Percentiles rank a stretch among this genome's conserved stretches.
Evolutionary conservation across 92 coral and sea anemone genomes (phyloP).

Genomic region (Micromussa lordhowensis): DNA sequence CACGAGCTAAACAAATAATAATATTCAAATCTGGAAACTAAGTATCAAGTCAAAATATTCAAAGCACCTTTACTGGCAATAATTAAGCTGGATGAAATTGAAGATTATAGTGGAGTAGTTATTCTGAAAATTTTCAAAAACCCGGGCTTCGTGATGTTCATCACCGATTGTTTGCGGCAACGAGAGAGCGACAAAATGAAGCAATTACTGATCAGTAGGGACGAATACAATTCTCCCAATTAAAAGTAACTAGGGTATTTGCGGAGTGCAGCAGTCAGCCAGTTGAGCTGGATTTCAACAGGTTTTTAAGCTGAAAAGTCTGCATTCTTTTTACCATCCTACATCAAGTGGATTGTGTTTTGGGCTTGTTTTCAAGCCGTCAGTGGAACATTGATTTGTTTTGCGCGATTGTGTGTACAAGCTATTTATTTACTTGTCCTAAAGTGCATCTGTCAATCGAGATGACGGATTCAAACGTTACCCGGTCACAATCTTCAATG

Average conservation of each 20-base stretch:
- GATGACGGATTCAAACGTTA: background rate
- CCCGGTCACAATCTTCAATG: slow-evolving; percentile 64
- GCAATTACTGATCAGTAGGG: background rate
- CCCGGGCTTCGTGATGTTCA: background rate
- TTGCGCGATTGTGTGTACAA: background rate
- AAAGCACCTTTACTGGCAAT: background rate
- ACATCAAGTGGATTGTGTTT: background rate
- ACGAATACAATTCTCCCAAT: background rate
- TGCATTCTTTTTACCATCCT: background rate
- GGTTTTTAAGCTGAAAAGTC: slow-evolving; percentile 14
- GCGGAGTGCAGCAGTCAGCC: background rate
- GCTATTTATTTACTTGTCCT: background rate
- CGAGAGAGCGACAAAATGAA: background rate
- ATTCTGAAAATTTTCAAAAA: background rate
- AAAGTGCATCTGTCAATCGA: background rate
- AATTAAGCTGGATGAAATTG: background rate
- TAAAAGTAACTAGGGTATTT: background rate
- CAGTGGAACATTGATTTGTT: background rate
- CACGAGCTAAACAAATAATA: background rate
- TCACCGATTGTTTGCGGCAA: background rate
- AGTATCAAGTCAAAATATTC: background rate
- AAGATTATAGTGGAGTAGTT: background rate
- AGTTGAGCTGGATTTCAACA: slow-evolving; percentile 6
- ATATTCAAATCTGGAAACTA: background rate
- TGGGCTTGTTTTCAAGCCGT: background rate